These are phyloP conservation scores for Drosophila prostipennis DNA, from an alignment of 2,888 invertebrate genomes.

Conservation along the genomic window DNA sequence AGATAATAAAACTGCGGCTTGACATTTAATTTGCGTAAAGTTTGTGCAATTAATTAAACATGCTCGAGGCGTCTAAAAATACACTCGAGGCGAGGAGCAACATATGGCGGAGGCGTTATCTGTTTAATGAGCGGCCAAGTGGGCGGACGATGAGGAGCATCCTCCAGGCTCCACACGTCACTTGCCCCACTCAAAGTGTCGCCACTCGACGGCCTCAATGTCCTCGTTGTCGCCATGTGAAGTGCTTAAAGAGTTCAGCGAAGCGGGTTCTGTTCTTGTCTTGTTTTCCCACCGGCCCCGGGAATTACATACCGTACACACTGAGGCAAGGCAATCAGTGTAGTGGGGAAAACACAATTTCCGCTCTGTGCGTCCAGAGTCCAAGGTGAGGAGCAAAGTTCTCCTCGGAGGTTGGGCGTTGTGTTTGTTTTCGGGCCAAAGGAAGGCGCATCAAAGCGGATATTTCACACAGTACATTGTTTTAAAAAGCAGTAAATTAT, in stretches of 20 bases:
- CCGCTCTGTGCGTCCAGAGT: conserved; percentile 36
- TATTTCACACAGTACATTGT: conserved; percentile 27
- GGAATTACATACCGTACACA: conserved; percentile 21
- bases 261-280: conserved; percentile 36
- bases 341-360: conserved; percentile 37
- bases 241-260: conserved; percentile 45
- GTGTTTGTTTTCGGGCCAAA: conserved; percentile 2
- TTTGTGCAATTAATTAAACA: conserved; percentile 52
- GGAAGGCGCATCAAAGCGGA: conserved; percentile 10
- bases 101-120: conserved; percentile 29
- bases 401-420: conserved; percentile 1
- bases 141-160: conserved; percentile 4
- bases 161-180: conserved; percentile 21
- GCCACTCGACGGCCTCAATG: conserved; percentile 32
- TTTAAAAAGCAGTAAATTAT: conserved; percentile 13
- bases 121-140: conserved; percentile 49
- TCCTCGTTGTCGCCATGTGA: conserved; percentile 27
- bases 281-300: conserved; percentile 29
- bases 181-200: conserved; percentile 32
- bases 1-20: conserved; percentile 41
- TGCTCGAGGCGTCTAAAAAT: conserved; percentile 13
- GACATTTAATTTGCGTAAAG: conserved; percentile 49
- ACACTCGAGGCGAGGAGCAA: neutral
- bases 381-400: conserved; percentile 33
- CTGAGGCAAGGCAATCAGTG: conserved; percentile 32